phyloP scores from a whole-genome alignment of 92 coral and sea anemone genomes.

The Scolanthus callimorphus region DNA sequence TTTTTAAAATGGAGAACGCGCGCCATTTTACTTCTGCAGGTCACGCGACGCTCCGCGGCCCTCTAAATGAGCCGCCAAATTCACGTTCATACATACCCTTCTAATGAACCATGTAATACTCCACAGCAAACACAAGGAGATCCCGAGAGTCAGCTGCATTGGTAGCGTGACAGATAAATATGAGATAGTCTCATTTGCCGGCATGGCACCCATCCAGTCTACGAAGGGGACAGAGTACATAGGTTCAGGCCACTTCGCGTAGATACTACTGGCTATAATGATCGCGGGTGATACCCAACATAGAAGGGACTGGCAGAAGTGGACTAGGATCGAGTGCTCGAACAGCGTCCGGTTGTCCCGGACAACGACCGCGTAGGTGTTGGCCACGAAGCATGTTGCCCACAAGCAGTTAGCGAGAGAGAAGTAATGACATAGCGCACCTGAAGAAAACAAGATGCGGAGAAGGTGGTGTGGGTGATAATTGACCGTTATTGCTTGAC shows the following conservation, averaged over 20 bases:
- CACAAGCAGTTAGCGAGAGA: constrained; percentile 76
- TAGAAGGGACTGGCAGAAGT: constrained; percentile 53
- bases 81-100: too few species aligned
- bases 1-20: too few species aligned
- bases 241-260: constrained; percentile 63
- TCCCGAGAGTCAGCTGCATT: constrained; percentile 73
- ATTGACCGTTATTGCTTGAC: too few species aligned
- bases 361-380: constrained; percentile 87
- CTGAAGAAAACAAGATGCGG: too few species aligned
- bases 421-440: constrained; percentile 78
- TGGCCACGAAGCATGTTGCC: constrained; percentile 81
- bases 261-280: constrained; percentile 69
- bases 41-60: too few species aligned
- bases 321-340: constrained; percentile 46
- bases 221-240: constrained; percentile 72
- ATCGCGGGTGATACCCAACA: constrained; percentile 86
- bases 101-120: constrained; percentile 73
- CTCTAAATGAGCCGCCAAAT: too few species aligned
- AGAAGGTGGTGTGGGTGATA: too few species aligned
- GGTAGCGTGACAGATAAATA: constrained; percentile 81
- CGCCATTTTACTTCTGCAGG: too few species aligned
- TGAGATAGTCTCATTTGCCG: constrained; percentile 41
- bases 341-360: constrained; percentile 52
- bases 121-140: constrained; percentile 82
- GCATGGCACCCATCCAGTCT: constrained; percentile 70